These are phyloP conservation scores for Drosophila vallismaia DNA, from an alignment of 2,888 invertebrate species.

Conservation along the genomic window DNA sequence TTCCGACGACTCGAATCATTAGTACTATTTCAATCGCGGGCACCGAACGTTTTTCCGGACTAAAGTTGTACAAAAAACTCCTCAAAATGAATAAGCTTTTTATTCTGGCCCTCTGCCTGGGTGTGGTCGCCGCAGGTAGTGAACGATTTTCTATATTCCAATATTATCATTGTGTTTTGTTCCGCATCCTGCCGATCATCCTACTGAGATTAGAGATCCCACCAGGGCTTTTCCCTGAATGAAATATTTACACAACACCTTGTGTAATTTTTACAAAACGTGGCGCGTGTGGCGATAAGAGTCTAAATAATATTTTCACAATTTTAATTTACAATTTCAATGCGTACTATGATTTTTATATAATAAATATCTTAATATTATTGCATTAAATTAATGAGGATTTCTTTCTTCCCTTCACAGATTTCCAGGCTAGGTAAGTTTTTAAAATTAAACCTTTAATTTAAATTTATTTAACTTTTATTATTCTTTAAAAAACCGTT, in stretches of 20 bases:
- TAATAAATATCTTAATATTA: background rate
- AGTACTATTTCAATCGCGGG: slow-evolving; percentile 68
- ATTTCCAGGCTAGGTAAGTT: slow-evolving; percentile 64
- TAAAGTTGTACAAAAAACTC: slow-evolving; percentile 25
- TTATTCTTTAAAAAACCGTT: slow-evolving; percentile 4
- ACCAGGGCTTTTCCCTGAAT: slow-evolving; percentile 47
- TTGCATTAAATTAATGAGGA: slow-evolving; percentile 3
- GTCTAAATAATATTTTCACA: background rate
- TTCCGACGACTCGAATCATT: slow-evolving; percentile 60
- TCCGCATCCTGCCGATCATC: slow-evolving; percentile 13
- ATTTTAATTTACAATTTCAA: background rate
- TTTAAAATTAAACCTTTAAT: slow-evolving; percentile 8
- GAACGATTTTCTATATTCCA: background rate
- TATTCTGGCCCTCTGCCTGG: slow-evolving; percentile 81
- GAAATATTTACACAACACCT: slow-evolving; percentile 51
- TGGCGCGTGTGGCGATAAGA: slow-evolving; percentile 43
- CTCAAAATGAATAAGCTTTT: slow-evolving; percentile 80
- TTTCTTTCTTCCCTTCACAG: slow-evolving; percentile 38
- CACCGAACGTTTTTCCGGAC: slow-evolving; percentile 60
- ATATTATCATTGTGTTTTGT: background rate
- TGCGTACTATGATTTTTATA: background rate
- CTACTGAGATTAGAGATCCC: slow-evolving; percentile 9
- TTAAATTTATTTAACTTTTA: slow-evolving; percentile 41
- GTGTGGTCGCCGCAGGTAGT: slow-evolving; percentile 82
- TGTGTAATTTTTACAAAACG: slow-evolving; percentile 48